Base-by-base conservation (phyloP, 64 coral and sea anemone species). In the Porites lutea region DNA sequence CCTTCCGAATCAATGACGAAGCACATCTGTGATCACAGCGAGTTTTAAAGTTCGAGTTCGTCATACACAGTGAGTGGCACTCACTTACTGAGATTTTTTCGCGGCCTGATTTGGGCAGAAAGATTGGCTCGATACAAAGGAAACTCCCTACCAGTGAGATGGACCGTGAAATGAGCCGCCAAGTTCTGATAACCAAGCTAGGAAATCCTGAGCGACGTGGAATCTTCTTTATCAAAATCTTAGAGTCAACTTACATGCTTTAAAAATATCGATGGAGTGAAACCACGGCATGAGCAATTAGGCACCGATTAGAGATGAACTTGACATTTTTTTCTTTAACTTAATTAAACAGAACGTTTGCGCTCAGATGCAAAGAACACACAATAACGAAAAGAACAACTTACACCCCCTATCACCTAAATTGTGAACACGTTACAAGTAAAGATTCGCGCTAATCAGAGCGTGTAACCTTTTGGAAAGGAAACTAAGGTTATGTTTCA, bases 131-230 rank as follows among this genome's bases (percentile, higher is more conserved):
- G 54, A 57, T 57, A 6, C 7, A 37, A 37, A 37, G 27, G 27
- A 37, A 37, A 37, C 27, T 37, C 27, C 27, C 27, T 37, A 37
- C 27, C 1, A 37, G 27, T 47, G 6, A 76, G 46, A 16, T 76
- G 73, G 73, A 47, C 43, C 3, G 8, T 74, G 44, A 12, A 74
- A 74, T 46, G 62, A 65, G 1, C 62, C 18, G 62, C 62, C 62
- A 65, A 65, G 49, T 82, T 64, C 22, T 10, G 79, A 82, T 82
- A 65, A 65, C 27, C 27, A 62, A 82, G 71, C 79, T 44, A 48
- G 79, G 60, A 82, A 82, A 82, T 82, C 79, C 59, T 82, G 79
- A 82, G 59, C 79, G 79, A 82, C 81, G 18, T 51, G 62, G 63
- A 84, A 84, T 69, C 47, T 84, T 13, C 46, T 84, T 84, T 68